A percentile compares a stretch with the other conserved stretches of the same genome.
phyloP scores from a whole-genome alignment of 1,140 invertebrate species.

The Calycopis cecrops region DNA sequence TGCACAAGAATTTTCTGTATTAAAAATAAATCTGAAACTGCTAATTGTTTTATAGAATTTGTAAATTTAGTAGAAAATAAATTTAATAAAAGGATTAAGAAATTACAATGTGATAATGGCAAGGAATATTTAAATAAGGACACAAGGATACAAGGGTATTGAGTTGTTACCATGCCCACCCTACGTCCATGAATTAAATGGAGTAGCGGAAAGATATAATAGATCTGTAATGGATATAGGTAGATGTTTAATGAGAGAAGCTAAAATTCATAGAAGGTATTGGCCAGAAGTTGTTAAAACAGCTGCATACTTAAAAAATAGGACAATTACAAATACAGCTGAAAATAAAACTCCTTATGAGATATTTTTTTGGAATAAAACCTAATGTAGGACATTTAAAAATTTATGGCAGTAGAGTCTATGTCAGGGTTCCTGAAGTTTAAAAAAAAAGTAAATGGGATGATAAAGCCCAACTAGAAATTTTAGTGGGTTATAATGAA shows the following conservation, averaged over 20 bases:
- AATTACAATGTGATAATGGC: conserved; percentile 49
- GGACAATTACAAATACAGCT: too few relatives aligned
- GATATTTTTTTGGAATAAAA: too few relatives aligned
- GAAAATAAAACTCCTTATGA: too few relatives aligned
- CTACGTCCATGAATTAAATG: conserved; percentile 56
- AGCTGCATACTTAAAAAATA: too few relatives aligned
- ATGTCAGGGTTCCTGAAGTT: conserved; percentile 41
- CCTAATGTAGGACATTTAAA: conserved; percentile 44
- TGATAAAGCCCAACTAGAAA: too few relatives aligned
- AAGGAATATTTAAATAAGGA: conserved; percentile 39
- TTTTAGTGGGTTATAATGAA: too few relatives aligned
- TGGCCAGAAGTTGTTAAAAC: too few relatives aligned
- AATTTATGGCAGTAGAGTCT: conserved; percentile 41
- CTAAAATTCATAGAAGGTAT: too few relatives aligned
- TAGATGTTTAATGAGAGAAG: too few relatives aligned
- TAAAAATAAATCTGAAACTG: conserved; percentile 40
- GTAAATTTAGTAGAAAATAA: conserved; percentile 43
- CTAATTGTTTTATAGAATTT: conserved; percentile 40
- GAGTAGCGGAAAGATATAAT: conserved; percentile 49
- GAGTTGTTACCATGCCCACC: too few relatives aligned
- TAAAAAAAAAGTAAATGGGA: too few relatives aligned
- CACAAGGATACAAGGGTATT: conserved; percentile 46
- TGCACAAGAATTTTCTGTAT: conserved; percentile 43
- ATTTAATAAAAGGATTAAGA: conserved; percentile 41
- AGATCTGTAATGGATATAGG: too few relatives aligned